These are phyloP conservation scores for Hemaris fuciformis DNA, from an alignment of 2,888 invertebrate genomes.

Conservation along the genomic window DNA sequence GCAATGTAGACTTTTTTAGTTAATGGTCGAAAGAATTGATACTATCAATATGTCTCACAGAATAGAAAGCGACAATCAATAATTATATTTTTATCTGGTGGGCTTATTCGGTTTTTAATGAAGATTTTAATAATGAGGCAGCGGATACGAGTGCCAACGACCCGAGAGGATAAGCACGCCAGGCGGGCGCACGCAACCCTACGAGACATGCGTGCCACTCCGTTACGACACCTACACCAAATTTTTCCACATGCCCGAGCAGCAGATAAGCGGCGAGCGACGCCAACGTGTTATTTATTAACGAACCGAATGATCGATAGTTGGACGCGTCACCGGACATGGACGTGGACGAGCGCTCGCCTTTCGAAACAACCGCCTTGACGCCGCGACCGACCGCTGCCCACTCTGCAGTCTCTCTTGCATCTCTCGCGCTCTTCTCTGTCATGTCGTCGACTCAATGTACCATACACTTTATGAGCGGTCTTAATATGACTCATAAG, in stretches of 20 bases:
- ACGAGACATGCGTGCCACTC: slow-evolving; percentile 74
- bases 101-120: slow-evolving; percentile 54
- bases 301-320: slow-evolving; percentile 82
- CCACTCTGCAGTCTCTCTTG: slow-evolving; percentile 21
- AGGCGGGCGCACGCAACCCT: slow-evolving; percentile 66
- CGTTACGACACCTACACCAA: slow-evolving; percentile 81
- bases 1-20: background rate
- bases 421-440: background rate
- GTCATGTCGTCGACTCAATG: background rate
- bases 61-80: slow-evolving; percentile 9
- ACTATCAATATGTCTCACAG: background rate
- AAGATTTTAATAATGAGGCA: slow-evolving; percentile 64
- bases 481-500: background rate
- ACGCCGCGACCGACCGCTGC: slow-evolving; percentile 32
- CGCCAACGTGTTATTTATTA: slow-evolving; percentile 81
- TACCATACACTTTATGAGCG: background rate
- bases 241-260: slow-evolving; percentile 81
- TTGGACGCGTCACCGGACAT: slow-evolving; percentile 79
- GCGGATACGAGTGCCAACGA: slow-evolving; percentile 56
- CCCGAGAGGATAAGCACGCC: slow-evolving; percentile 60
- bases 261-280: slow-evolving; percentile 78
- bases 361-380: slow-evolving; percentile 65
- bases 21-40: background rate
- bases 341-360: slow-evolving; percentile 61
- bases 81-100: slow-evolving; percentile 10